Conservation (phyloP, 2,797 vertebrate genomes). For the Cottoperca gobio region DNA sequence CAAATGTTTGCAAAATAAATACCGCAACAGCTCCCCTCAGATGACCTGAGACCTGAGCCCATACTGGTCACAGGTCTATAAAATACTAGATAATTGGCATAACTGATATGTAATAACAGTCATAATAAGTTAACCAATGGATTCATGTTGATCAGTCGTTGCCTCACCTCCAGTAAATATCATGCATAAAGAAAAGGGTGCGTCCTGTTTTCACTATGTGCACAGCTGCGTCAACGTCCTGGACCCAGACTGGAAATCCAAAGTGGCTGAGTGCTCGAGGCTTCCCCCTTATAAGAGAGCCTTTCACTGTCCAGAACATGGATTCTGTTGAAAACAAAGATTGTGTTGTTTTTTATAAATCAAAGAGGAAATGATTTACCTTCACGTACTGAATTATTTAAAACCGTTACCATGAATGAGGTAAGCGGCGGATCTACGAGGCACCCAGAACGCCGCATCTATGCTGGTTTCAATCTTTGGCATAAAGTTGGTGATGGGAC, state of each 20-base stretch:
- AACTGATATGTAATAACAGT: not conserved
- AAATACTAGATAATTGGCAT: not conserved
- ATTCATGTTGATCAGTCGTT: not conserved
- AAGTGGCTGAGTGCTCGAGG: conserved; percentile 78
- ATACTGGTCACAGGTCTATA: not conserved
- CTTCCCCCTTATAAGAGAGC: conserved; percentile 76
- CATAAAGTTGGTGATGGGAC: conserved; percentile 84
- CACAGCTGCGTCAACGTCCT: conserved; percentile 83
- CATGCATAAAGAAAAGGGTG: conserved; percentile 84
- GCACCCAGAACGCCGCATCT: conserved; percentile 84
- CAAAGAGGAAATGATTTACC: not conserved
- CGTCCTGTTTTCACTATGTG: conserved; percentile 80
- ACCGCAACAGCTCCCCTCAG: not conserved
- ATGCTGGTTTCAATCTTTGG: conserved; percentile 81
- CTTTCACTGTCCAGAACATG: conserved; percentile 84
- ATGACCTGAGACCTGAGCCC: not conserved
- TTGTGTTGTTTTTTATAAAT: not conserved
- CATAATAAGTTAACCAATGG: not conserved
- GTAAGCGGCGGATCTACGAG: conserved; percentile 79
- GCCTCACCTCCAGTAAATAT: conserved; percentile 86
- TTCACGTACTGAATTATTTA: not conserved
- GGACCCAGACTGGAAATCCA: conserved; percentile 82
- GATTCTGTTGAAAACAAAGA: conserved; percentile 64
- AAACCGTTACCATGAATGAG: conserved; percentile 82
- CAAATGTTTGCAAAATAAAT: too few relatives aligned